Base-by-base conservation (phyloP, 2,888 invertebrate species). In the Nomada goodeniana region DNA sequence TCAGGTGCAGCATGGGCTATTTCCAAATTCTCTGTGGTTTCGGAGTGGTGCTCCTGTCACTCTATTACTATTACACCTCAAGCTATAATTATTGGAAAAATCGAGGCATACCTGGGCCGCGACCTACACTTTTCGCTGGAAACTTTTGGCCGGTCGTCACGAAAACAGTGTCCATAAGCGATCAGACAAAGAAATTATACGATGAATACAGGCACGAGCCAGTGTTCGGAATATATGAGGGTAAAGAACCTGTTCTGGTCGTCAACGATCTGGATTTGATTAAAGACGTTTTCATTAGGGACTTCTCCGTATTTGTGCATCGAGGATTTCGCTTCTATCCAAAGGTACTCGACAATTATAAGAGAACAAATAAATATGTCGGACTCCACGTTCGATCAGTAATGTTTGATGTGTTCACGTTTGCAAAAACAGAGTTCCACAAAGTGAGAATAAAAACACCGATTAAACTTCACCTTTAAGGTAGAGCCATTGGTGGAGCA, bases 401-500 rank as follows among this genome's bases (percentile, higher is more conserved):
- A 29, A 29, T 29, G 29, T 29, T 4, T 29, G 4, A 36, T 36
- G 5, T 7, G 7, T 36, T 36, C 36, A 36, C 36, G 36, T 36
- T 36, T 36, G 26, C 36, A 1, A 7, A 36, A 36, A 36, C 36
- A 36, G 5, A 9, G 36, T 36, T 36, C 36, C 36, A 7, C 36
- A 36, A 36, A 36, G 7, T 36, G 7, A 36, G 36, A 36, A 36
- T 36, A 36, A 36, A 36, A 36, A 36, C 36, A 36, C 36, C 36
- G 36, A 23, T 23, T 55, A 47, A 47, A 47, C 15, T 15, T 15
- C 13, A 13, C 47, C 0, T 47, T 47, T 2, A 13, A 83, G 86
- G 60, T 42, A 0, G 95, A 95, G 75, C 94, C 94, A 0, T 86
- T 95, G 13, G 92, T 93, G 2, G 93, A 93, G 63, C 94, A 90